Evolutionary conservation across 2,888 invertebrate species (phyloP).

Genomic region (Synanthedon tipuliformis): DNA sequence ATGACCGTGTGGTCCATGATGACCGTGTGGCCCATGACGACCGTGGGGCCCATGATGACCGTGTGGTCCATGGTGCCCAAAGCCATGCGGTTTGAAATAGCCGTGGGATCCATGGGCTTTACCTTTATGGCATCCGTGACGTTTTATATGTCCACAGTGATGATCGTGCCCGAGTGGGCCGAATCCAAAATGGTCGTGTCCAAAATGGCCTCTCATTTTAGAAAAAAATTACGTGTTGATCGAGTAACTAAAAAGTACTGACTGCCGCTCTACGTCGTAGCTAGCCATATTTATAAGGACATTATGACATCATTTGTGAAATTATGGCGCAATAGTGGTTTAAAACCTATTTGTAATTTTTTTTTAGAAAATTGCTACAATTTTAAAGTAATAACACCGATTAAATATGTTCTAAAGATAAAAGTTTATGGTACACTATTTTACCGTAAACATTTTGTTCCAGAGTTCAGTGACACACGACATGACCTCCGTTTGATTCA

Average conservation of each 20-base stretch:
- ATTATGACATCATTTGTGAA: neutral
- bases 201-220: neutral
- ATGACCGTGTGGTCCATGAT: slow-evolving; percentile 3
- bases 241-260: neutral
- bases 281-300: neutral
- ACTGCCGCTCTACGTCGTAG: neutral
- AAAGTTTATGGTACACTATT: no score
- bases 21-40: neutral
- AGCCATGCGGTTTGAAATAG: neutral
- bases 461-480: no score
- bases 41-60: no score
- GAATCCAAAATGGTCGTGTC: neutral
- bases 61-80: slow-evolving; percentile 1
- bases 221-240: neutral
- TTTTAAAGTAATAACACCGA: no score
- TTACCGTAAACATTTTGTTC: no score
- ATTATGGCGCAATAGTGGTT: neutral
- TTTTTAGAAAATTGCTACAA: no score
- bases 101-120: neutral
- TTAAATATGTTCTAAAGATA: no score
- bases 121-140: neutral
- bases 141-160: neutral
- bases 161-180: neutral
- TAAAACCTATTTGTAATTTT: no score
- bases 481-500: no score